Evolutionary conservation across 2,797 vertebrate genomes (phyloP).

Genomic region (Mormyrops boulengeri): DNA sequence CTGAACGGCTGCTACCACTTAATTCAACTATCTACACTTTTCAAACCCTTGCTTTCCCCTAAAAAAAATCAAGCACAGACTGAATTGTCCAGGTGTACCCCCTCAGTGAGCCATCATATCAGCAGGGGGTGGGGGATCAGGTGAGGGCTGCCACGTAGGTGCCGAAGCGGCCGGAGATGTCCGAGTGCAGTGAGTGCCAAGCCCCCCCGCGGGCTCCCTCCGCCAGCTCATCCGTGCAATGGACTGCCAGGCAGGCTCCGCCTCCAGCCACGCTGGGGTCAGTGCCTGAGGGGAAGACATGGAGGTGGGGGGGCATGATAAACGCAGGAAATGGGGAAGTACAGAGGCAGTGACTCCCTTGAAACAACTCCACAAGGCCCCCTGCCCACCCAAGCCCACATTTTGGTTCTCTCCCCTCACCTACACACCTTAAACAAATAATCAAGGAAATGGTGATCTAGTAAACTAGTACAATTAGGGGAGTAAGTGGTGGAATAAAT

Average conservation of each 20-base stretch:
- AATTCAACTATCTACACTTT: not conserved
- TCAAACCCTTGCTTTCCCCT: not conserved
- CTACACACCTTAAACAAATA: not conserved
- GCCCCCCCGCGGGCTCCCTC: constrained; percentile 80
- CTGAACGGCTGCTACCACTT: not conserved
- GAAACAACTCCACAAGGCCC: not conserved
- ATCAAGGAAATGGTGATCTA: not conserved
- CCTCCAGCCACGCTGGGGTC: constrained; percentile 39
- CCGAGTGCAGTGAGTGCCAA: constrained; percentile 94
- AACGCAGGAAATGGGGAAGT: not conserved
- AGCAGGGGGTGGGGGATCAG: constrained; percentile 57
- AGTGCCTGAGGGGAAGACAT: constrained; percentile 43
- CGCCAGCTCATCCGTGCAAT: constrained; percentile 94
- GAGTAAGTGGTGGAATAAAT: not conserved
- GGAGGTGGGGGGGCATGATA: constrained; percentile 15
- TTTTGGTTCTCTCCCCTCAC: not conserved
- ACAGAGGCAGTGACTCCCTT: not conserved
- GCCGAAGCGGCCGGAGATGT: constrained; percentile 97
- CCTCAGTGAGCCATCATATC: not conserved
- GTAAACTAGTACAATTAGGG: not conserved
- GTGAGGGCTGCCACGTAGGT: constrained; percentile 94
- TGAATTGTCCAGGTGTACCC: not conserved
- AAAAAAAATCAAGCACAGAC: not conserved
- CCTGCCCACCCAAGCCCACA: not conserved
- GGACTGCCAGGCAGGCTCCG: constrained; percentile 89